Percentiles rank a stretch among this genome's conserved stretches.
phyloP scores from a whole-genome alignment of 2,797 vertebrate species.

The Acrossocheilus wenchowensis region DNA sequence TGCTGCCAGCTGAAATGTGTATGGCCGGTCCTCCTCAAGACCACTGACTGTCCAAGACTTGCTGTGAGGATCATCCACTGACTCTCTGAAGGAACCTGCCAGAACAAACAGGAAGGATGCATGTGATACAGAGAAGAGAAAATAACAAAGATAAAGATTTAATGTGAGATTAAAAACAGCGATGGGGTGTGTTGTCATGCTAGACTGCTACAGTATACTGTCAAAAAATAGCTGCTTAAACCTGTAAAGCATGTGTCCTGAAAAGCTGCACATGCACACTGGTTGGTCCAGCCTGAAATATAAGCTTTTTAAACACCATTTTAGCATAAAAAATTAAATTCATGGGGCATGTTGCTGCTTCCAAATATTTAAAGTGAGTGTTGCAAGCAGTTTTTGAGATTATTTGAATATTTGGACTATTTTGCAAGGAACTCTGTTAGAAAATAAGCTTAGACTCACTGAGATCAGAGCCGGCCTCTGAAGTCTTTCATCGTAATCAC shows the following conservation, averaged over 20 bases:
- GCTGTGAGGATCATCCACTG: constrained; percentile 70
- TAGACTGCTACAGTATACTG: no score
- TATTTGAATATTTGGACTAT: neutral
- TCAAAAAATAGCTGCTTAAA: no score
- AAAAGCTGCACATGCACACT: no score
- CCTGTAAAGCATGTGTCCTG: no score
- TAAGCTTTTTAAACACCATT: no score
- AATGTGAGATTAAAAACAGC: neutral
- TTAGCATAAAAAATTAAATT: no score
- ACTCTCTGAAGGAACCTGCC: neutral
- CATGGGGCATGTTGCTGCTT: no score
- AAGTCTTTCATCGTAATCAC: constrained; percentile 57
- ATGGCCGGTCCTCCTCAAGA: constrained; percentile 72
- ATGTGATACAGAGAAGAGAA: neutral
- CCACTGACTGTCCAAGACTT: constrained; percentile 72
- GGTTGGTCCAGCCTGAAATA: no score
- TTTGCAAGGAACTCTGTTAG: neutral
- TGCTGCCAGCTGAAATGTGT: constrained; percentile 74
- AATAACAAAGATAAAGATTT: no score
- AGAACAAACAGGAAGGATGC: neutral
- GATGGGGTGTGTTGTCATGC: neutral
- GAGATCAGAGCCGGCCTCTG: neutral
- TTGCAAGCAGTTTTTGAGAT: neutral
- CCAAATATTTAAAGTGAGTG: no score
- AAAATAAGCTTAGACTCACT: constrained; percentile 15